Evolutionary conservation across 1,140 invertebrate genomes (phyloP).

Genomic region (Bombus confusus): DNA sequence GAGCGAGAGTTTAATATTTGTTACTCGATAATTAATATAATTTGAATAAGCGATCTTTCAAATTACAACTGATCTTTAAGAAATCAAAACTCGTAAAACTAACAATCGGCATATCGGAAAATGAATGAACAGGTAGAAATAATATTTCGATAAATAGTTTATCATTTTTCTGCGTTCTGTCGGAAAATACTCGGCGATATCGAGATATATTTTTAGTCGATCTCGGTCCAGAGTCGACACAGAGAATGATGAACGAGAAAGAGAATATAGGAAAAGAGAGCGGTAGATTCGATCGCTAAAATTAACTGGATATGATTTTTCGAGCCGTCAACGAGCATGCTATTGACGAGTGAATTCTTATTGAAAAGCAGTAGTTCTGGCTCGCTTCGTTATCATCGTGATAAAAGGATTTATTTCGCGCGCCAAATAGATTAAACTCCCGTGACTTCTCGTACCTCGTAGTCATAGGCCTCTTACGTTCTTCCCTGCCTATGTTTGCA

Average conservation of each 20-base stretch:
- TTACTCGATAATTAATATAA: too few species aligned
- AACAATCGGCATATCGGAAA: too few species aligned
- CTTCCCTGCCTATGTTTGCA: too few species aligned
- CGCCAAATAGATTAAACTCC: conserved; percentile 38
- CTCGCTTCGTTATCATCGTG: conserved; percentile 16
- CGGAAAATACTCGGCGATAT: background rate
- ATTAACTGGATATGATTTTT: conserved; percentile 34
- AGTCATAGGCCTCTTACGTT: background rate
- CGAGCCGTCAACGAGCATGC: background rate
- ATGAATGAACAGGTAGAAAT: background rate
- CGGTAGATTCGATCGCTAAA: background rate
- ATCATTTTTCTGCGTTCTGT: background rate
- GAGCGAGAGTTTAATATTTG: too few species aligned
- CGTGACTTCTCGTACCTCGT: conserved; percentile 28
- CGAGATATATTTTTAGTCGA: background rate
- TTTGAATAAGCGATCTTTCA: too few species aligned
- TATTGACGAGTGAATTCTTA: conserved; percentile 50
- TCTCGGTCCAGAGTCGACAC: background rate
- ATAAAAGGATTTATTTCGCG: conserved; percentile 53
- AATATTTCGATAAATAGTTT: too few species aligned
- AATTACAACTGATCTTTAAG: too few species aligned
- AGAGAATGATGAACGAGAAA: conserved; percentile 9
- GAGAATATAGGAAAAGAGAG: background rate
- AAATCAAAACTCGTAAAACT: too few species aligned
- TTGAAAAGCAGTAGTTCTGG: background rate